Percentiles rank a stretch among this genome's conserved stretches.
Conservation (phyloP, 2,888 invertebrate genomes). For the Sussaba pulchella region DNA sequence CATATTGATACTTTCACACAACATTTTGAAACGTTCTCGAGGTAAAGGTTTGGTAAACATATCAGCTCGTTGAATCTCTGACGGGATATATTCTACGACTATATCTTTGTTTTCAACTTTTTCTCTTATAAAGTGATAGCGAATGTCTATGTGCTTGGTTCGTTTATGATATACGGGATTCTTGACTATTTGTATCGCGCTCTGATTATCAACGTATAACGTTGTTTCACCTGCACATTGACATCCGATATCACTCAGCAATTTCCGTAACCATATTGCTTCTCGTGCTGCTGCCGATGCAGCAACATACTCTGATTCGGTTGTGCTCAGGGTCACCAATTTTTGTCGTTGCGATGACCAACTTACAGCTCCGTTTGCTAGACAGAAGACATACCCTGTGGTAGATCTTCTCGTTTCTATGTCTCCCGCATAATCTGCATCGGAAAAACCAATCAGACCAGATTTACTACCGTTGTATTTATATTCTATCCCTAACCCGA, state of each 20-base stretch:
- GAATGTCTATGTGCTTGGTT: constrained; percentile 66
- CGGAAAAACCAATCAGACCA: constrained; percentile 58
- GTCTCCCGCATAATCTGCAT: constrained; percentile 66
- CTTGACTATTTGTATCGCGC: constrained; percentile 57
- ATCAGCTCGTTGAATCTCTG: background rate
- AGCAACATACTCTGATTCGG: constrained; percentile 57
- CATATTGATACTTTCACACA: background rate
- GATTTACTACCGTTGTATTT: constrained; percentile 49
- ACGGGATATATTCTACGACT: background rate
- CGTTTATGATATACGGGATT: constrained; percentile 65
- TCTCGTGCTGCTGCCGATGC: constrained; percentile 55
- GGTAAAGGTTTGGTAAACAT: constrained; percentile 3
- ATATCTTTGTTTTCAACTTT: background rate
- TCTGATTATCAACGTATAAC: constrained; percentile 65
- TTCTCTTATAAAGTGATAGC: constrained; percentile 61
- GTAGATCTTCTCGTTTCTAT: constrained; percentile 66
- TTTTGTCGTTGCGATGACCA: constrained; percentile 69
- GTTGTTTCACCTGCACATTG: constrained; percentile 31
- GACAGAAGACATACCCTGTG: constrained; percentile 66
- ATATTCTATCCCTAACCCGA: constrained; percentile 56
- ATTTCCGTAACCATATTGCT: constrained; percentile 52
- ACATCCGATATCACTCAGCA: constrained; percentile 55
- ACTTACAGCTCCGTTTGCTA: constrained; percentile 60
- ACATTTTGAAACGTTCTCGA: background rate
- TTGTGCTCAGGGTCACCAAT: constrained; percentile 56